phyloP scores from a whole-genome alignment of 2,113 vertebrate species.

The Psilopsiagon aymara region DNA sequence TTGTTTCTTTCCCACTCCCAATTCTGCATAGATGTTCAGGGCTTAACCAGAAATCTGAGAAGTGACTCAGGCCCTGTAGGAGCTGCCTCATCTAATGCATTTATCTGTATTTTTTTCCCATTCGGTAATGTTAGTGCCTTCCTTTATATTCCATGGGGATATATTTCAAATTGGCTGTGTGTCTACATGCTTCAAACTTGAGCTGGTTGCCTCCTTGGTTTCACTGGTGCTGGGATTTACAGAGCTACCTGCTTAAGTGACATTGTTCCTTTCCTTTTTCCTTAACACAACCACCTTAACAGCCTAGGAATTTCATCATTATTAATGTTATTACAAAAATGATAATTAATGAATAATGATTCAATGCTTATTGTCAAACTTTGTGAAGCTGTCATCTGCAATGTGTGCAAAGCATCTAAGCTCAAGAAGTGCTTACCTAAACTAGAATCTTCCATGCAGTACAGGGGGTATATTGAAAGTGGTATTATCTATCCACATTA shows the following conservation, averaged over 20 bases:
- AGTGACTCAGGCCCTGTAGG: background rate
- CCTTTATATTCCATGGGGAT: background rate
- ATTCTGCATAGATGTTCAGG: accelerated
- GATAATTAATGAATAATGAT: conserved; percentile 29
- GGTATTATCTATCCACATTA: background rate
- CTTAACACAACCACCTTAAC: background rate
- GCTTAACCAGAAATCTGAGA: background rate
- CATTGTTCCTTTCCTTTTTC: background rate
- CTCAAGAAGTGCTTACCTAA: background rate
- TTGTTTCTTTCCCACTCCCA: background rate
- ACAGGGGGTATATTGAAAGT: background rate
- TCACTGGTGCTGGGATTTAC: background rate
- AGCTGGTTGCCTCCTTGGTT: background rate
- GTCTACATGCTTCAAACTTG: background rate
- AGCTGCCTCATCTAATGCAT: accelerated
- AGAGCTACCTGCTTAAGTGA: background rate
- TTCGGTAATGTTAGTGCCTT: background rate
- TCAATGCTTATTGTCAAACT: background rate
- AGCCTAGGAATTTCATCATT: background rate
- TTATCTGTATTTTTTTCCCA: accelerated
- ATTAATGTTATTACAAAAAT: background rate
- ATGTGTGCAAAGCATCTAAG: background rate
- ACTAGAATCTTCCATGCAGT: background rate
- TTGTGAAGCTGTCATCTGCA: background rate
- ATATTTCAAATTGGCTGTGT: background rate